Evolutionary conservation across 2,888 invertebrate genomes (phyloP), one percentile per base, ranked within the genome.

Genomic region (Pinctada fucata): DNA sequence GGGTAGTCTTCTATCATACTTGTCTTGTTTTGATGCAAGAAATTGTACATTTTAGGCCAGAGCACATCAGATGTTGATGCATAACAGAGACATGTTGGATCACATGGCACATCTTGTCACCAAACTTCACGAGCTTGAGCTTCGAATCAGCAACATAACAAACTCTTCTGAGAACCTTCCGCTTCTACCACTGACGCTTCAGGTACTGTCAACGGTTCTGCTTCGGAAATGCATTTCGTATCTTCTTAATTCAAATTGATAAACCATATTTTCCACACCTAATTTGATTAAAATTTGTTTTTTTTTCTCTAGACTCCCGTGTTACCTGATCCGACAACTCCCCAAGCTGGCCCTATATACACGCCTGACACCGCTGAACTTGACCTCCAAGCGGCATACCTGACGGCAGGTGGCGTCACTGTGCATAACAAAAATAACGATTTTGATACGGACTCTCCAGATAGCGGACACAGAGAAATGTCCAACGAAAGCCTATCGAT

Each of bases 11-110:
- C 31, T 31, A 31, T 31, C 31, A 31, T 31, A 31, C 31, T 31
- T 31, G 31, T 31, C 31, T 31, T 31, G 31, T 31, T 31, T 31
- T 31, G 31, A 31, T 31, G 31, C 31, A 31, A 31, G 31, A 31
- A 31, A 31, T 31, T 31, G 31, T 31, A 31, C 16, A 65, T 83
- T 83, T 5, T 93, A 96, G 95, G 94, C 97, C 16, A 95, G 98
- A 86, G 98, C 97, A 4, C 98, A 99, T 92, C 98, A 99, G 93
- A 94, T 99, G 81, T 93, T 99, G 86, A 95, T 97, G 74, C 98
- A 99, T 92, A 99, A 99, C 93, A 96, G 97, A 87, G 99, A 99
- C 92, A 93, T 99, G 69, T 93, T 99, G 84, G 98, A 98, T 91
- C 99, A 99, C 93, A 97, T 99, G 89, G 96, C 97, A 67, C 96